These are phyloP conservation scores for Pitta sordida DNA, from an alignment of 2,113 vertebrate species.

Conservation along the genomic window DNA sequence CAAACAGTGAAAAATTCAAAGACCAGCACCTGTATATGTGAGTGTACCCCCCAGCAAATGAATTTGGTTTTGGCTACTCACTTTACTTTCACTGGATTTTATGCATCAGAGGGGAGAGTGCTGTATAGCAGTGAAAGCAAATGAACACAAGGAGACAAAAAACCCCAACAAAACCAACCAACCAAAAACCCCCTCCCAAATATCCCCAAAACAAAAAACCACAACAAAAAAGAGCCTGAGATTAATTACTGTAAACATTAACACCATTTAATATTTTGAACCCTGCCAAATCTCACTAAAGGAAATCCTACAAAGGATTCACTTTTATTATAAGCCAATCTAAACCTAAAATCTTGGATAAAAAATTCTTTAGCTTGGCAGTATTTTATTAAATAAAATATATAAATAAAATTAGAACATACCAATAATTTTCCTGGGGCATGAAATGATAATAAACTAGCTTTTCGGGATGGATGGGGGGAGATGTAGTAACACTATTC, in stretches of 20 bases:
- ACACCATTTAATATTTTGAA: not conserved
- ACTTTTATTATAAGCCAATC: not conserved
- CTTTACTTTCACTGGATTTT: not conserved
- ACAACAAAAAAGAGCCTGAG: not conserved
- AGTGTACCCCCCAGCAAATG: not conserved
- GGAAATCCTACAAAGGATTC: not conserved
- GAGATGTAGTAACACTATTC: not conserved
- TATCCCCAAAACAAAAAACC: no score
- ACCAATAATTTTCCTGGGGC: not conserved
- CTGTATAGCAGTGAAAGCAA: not conserved
- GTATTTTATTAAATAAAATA: not conserved
- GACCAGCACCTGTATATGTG: not conserved
- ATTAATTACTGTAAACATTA: not conserved
- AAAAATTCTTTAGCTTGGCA: not conserved
- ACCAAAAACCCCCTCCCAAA: no score
- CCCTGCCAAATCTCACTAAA: not conserved
- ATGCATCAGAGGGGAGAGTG: not conserved
- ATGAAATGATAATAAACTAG: not conserved
- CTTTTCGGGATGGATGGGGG: not conserved
- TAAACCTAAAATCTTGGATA: not conserved
- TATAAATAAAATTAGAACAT: not conserved
- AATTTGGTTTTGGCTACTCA: slow-evolving; percentile 3
- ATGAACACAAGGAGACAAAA: not conserved
- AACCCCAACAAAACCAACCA: not conserved
- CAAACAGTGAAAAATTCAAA: not conserved